Percentiles rank a stretch among this genome's conserved stretches.
Conservation (phyloP, 2,888 invertebrate species). For the Elysia crispata region DNA sequence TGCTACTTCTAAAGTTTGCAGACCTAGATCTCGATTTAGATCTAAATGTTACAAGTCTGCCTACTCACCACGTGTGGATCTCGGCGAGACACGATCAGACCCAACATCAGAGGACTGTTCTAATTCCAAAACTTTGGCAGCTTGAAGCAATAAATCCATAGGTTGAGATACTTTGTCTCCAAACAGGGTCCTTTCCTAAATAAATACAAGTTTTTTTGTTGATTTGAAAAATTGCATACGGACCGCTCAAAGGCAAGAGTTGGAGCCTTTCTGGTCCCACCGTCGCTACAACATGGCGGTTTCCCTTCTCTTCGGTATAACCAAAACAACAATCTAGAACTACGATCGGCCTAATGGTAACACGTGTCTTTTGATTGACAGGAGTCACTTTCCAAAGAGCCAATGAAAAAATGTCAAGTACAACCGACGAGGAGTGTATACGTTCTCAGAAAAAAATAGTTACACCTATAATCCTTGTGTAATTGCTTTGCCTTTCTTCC, state of each 20-base stretch:
- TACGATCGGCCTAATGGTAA: conserved; percentile 13
- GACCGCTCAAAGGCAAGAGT: too few relatives aligned
- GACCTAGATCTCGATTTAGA: neutral
- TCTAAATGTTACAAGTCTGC: neutral
- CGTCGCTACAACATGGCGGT: conserved; percentile 48
- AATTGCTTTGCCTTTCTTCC: neutral
- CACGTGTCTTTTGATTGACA: conserved; percentile 51
- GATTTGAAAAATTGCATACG: too few relatives aligned
- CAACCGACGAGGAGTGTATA: neutral
- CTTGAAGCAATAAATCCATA: conserved; percentile 50
- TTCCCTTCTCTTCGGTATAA: conserved; percentile 30
- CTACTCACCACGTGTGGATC: conserved; percentile 48
- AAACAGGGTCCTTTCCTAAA: too few relatives aligned
- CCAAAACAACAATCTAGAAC: conserved; percentile 47
- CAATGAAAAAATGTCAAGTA: conserved; percentile 25
- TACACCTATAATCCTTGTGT: neutral
- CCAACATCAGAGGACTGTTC: conserved; percentile 37
- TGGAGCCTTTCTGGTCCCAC: neutral
- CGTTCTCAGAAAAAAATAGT: conserved; percentile 27
- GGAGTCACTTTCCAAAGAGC: conserved; percentile 32
- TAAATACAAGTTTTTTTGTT: too few relatives aligned
- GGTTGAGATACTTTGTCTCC: too few relatives aligned
- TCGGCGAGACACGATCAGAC: conserved; percentile 29
- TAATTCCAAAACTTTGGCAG: conserved; percentile 44
- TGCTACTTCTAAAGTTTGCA: neutral